Conservation (phyloP, 2,797 vertebrate species). For the Salmo trutta region DNA sequence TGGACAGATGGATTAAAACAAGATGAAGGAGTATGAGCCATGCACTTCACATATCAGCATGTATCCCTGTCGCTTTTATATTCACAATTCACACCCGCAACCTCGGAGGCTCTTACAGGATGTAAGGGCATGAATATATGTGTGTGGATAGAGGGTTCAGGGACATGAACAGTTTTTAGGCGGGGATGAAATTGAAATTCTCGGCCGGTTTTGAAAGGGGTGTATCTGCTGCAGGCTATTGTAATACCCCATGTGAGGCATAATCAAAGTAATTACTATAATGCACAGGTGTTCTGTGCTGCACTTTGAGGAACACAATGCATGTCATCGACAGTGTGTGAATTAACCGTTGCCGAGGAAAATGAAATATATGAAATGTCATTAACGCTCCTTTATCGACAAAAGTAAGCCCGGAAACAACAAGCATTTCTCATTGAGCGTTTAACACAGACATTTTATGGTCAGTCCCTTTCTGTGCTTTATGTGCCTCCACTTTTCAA, state of each 20-base stretch:
- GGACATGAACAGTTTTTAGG: slow-evolving; percentile 17
- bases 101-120: slow-evolving; percentile 29
- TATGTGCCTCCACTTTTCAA: slow-evolving; percentile 65
- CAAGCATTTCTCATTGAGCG: slow-evolving; percentile 50
- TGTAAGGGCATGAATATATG: slow-evolving; percentile 49
- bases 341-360: slow-evolving; percentile 37
- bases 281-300: slow-evolving; percentile 67
- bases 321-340: slow-evolving; percentile 51
- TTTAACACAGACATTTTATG: slow-evolving; percentile 61
- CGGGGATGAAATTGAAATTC: slow-evolving; percentile 57
- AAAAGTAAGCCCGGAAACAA: slow-evolving; percentile 59
- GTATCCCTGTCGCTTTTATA: slow-evolving; percentile 57
- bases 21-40: slow-evolving; percentile 48
- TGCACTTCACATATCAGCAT: slow-evolving; percentile 58
- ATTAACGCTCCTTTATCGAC: slow-evolving; percentile 65
- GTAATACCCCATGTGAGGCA: slow-evolving; percentile 62
- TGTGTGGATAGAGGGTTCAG: slow-evolving; percentile 56
- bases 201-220: slow-evolving; percentile 55
- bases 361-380: slow-evolving; percentile 37
- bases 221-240: slow-evolving; percentile 48
- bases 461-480: slow-evolving; percentile 52
- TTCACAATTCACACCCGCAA: slow-evolving; percentile 21
- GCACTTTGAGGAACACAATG: slow-evolving; percentile 51
- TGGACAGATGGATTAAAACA: slow-evolving; percentile 40
- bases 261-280: slow-evolving; percentile 77